phyloP scores from a whole-genome alignment of 2,113 vertebrate genomes.

The Illadopsis cleaveri region DNA sequence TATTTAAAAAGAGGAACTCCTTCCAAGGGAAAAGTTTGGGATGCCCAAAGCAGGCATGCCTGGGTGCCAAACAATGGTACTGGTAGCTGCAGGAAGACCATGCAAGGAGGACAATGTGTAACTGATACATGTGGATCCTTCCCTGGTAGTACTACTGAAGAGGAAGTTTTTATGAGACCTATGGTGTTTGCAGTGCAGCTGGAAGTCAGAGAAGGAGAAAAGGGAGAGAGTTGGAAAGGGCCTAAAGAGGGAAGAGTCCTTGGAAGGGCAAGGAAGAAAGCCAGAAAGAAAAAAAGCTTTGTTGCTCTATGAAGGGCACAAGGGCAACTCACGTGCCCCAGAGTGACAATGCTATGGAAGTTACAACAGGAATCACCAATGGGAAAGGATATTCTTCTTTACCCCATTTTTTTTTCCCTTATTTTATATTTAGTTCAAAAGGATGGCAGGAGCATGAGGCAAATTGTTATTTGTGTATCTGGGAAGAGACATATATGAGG shows the following conservation, averaged over 20 bases:
- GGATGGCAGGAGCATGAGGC: not conserved
- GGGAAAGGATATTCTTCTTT: not conserved
- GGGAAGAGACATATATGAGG: not conserved
- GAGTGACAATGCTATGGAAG: not conserved
- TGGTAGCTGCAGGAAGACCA: not conserved
- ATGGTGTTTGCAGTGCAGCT: not conserved
- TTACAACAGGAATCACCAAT: slow-evolving; percentile 9
- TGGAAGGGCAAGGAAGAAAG: not conserved
- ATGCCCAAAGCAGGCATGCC: not conserved
- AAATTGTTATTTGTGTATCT: not conserved
- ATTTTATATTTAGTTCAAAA: not conserved
- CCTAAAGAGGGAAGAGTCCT: not conserved
- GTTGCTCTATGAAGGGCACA: not conserved
- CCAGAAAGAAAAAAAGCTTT: not conserved
- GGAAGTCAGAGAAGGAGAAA: not conserved
- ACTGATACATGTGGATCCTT: not conserved
- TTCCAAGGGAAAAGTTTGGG: not conserved
- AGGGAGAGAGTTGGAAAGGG: not conserved
- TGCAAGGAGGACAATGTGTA: not conserved
- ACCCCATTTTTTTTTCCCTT: accelerated
- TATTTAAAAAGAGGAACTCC: not conserved
- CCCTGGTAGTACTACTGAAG: not conserved
- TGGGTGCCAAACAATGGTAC: not conserved
- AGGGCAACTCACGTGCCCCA: not conserved
- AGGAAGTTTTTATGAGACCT: not conserved